phyloP scores from a whole-genome alignment of 2,888 invertebrate species.

The Calephelis perditalis region DNA sequence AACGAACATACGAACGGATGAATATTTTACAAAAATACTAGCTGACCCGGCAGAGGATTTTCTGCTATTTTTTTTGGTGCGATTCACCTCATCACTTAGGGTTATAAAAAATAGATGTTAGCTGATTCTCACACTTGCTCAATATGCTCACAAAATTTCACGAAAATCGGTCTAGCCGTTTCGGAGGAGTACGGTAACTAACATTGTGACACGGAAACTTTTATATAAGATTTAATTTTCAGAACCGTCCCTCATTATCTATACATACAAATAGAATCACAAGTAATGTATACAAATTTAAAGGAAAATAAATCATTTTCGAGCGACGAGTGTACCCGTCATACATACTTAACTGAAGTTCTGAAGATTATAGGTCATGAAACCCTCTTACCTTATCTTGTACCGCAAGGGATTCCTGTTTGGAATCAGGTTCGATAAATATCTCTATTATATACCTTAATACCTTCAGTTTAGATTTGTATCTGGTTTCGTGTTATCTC shows the following conservation, averaged over 20 bases:
- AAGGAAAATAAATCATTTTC: neutral
- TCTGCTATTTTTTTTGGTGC: neutral
- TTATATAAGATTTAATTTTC: neutral
- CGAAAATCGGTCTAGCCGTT: no score
- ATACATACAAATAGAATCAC: no score
- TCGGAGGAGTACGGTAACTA: no score
- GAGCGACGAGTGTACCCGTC: neutral
- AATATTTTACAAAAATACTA: no score
- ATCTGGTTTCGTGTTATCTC: neutral
- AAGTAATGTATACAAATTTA: neutral
- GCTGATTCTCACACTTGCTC: no score
- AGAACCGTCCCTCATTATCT: no score
- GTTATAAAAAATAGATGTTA: no score
- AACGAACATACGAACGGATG: no score
- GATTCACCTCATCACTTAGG: no score
- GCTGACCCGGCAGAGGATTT: neutral
- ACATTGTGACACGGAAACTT: neutral
- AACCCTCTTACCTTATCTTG: conserved; percentile 5
- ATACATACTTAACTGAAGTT: neutral
- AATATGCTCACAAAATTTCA: no score
- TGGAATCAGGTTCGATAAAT: conserved; percentile 39
- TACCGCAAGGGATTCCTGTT: conserved; percentile 30
- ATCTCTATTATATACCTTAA: conserved; percentile 28
- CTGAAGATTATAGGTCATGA: conserved; percentile 8
- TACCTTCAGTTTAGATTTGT: conserved; percentile 19